A percentile compares a stretch with the other conserved stretches of the same genome.
Evolutionary conservation across 2,113 vertebrate genomes (phyloP).

Genomic region (Eclectus roratus): DNA sequence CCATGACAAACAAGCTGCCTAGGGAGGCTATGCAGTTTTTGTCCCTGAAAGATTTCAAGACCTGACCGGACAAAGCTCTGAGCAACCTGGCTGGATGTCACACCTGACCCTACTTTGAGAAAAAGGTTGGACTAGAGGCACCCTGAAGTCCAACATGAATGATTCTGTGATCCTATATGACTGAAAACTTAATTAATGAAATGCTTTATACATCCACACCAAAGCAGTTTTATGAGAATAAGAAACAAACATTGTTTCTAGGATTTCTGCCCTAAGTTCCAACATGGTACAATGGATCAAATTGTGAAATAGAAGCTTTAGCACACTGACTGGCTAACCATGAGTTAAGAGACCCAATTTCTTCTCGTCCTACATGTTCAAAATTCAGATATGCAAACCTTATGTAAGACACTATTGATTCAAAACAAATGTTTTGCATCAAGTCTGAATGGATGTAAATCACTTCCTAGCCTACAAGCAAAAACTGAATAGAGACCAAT

Average conservation of each 20-base stretch:
- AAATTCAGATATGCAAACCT: background rate
- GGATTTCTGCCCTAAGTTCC: background rate
- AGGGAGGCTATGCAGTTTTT: background rate
- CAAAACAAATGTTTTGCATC: background rate
- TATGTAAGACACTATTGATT: background rate
- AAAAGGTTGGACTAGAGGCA: background rate
- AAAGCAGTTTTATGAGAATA: background rate
- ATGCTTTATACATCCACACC: background rate
- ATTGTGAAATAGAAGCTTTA: background rate
- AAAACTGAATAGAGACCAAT: background rate
- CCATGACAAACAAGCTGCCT: background rate
- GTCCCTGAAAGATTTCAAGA: background rate
- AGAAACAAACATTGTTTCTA: background rate
- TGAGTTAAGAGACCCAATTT: background rate
- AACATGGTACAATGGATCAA: background rate
- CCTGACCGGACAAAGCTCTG: background rate
- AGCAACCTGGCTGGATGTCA: background rate
- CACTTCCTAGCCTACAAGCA: background rate
- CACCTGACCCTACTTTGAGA: background rate
- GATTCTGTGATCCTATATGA: background rate
- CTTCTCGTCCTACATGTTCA: background rate
- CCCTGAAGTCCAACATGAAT: background rate
- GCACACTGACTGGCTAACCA: background rate
- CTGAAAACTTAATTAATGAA: background rate
- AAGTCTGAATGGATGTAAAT: background rate